phyloP scores from a whole-genome alignment of 2,888 invertebrate species.

The Erynnis tages region DNA sequence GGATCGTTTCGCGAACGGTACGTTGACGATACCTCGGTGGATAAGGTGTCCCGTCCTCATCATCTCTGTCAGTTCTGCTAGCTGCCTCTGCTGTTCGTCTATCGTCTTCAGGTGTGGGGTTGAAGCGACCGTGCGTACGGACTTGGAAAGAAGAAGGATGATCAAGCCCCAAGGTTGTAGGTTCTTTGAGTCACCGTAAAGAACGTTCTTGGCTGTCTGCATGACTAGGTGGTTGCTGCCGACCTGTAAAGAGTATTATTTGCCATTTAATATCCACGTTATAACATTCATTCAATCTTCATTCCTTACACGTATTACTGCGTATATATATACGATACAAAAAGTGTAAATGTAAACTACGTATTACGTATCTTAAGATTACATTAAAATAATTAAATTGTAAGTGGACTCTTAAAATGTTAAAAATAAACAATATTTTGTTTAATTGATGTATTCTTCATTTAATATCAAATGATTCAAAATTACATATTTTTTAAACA shows the following conservation, averaged over 20 bases:
- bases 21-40: constrained; percentile 84
- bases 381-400: too few species aligned
- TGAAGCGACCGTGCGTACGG: constrained; percentile 82
- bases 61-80: constrained; percentile 90
- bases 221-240: constrained; percentile 93
- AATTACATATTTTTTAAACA: too few species aligned
- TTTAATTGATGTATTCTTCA: too few species aligned
- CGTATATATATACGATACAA: too few species aligned
- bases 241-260: constrained; percentile 63
- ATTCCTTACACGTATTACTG: too few species aligned
- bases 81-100: constrained; percentile 71
- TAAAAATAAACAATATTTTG: too few species aligned
- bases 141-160: constrained; percentile 91
- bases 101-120: constrained; percentile 77
- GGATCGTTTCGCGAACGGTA: constrained; percentile 76
- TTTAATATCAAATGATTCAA: too few species aligned
- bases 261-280: too few species aligned
- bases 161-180: constrained; percentile 94
- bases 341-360: too few species aligned
- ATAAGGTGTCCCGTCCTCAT: constrained; percentile 92
- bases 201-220: constrained; percentile 91
- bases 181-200: constrained; percentile 91
- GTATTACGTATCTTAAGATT: too few species aligned
- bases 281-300: too few species aligned
- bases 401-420: too few species aligned